Evolutionary conservation across 37 sponge, comb jelly and placozoan species (phyloP).

Genomic region (Halisarca cf. caerulea): DNA sequence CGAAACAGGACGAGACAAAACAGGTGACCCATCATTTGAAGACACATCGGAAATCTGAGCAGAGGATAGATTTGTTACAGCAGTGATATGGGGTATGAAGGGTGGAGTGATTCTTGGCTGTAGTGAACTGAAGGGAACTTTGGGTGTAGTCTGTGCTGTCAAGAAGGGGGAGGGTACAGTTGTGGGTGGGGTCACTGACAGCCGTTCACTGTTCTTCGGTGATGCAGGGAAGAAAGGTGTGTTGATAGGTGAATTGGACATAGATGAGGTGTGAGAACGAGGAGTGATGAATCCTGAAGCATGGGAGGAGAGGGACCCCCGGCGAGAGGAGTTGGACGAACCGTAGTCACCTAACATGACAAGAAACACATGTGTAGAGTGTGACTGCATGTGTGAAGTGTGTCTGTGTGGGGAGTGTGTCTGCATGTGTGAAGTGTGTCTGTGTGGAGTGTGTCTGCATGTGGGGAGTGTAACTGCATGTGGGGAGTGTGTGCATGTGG

Average conservation of each 20-base stretch:
- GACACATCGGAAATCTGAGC: background rate
- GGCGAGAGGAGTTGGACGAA: background rate
- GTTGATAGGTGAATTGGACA: background rate
- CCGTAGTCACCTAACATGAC: background rate
- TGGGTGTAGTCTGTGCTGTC: background rate
- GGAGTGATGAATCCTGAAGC: slow-evolving; percentile 8
- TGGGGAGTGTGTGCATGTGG: too few relatives aligned
- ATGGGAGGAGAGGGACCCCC: background rate
- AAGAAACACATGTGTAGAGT: background rate
- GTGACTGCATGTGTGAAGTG: too few relatives aligned
- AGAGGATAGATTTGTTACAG: background rate
- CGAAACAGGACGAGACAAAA: background rate
- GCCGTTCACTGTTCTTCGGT: background rate
- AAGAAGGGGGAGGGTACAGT: background rate
- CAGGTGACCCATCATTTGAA: background rate
- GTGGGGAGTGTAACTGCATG: too few relatives aligned
- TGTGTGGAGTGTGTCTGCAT: too few relatives aligned
- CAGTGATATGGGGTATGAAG: background rate
- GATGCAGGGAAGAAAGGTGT: slow-evolving; percentile 26
- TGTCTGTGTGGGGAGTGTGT: too few relatives aligned
- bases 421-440: too few relatives aligned
- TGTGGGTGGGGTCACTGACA: background rate
- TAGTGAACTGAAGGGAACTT: background rate
- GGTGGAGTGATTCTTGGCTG: background rate
- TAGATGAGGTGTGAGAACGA: slow-evolving; percentile 3